These are phyloP conservation scores for Eupithecia pulchellata DNA, from an alignment of 2,888 invertebrate genomes.

Conservation along the genomic window DNA sequence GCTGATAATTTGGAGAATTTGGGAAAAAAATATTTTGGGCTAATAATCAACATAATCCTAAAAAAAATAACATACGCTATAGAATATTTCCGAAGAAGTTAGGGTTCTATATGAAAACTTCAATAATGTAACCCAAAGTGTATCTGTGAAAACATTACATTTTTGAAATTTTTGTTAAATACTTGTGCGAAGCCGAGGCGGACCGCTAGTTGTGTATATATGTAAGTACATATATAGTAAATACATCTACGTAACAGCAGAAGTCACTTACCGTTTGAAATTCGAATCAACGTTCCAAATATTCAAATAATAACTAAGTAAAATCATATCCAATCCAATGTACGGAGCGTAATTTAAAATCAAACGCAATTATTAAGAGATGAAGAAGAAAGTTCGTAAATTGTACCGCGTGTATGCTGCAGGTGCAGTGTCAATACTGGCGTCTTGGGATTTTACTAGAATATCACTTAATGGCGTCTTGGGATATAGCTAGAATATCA, in stretches of 20 bases:
- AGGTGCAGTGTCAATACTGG: conserved; percentile 10
- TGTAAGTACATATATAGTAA: too few species aligned
- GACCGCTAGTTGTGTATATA: too few species aligned
- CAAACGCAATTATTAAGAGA: conserved; percentile 54
- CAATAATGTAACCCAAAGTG: too few species aligned
- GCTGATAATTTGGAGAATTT: too few species aligned
- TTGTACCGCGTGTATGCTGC: conserved; percentile 37
- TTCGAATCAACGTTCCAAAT: conserved; percentile 27
- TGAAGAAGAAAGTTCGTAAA: conserved; percentile 52
- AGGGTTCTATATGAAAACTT: too few species aligned
- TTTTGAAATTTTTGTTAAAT: too few species aligned
- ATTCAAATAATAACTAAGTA: conserved; percentile 31
- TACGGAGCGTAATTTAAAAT: conserved; percentile 45
- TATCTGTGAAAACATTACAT: too few species aligned
- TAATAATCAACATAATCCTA: too few species aligned
- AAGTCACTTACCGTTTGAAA: conserved; percentile 19
- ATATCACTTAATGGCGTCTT: neutral
- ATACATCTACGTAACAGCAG: neutral
- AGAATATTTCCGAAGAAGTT: too few species aligned
- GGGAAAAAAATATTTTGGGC: too few species aligned
- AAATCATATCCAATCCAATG: conserved; percentile 24
- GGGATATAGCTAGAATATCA: neutral
- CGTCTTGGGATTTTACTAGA: conserved; percentile 5
- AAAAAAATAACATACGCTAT: too few species aligned
- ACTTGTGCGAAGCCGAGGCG: too few species aligned